Percentiles rank a stretch among this genome's conserved stretches.
Conservation (phyloP, 2,797 vertebrate genomes). For the Sciurus vulgaris region DNA sequence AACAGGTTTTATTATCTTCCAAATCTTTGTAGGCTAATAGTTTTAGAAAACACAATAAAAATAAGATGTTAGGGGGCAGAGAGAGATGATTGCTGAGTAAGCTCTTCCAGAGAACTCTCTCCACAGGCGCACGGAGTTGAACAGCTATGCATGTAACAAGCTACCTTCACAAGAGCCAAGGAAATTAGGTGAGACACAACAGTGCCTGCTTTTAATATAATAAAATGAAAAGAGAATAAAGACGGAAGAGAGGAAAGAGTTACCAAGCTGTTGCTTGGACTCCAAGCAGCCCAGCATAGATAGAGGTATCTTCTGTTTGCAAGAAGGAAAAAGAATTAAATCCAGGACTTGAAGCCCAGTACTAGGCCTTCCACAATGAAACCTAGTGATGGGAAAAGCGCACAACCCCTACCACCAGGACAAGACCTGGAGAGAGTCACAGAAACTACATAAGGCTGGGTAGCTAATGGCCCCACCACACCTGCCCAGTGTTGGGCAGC, state of each 20-base stretch:
- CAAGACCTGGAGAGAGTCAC: not conserved
- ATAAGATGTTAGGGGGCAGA: not conserved
- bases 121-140: not conserved
- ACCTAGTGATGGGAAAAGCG: not conserved
- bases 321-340: not conserved
- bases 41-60: not conserved
- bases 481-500: not conserved
- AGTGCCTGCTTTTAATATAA: not conserved
- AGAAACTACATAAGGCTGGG: not conserved
- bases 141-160: not conserved
- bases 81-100: not conserved
- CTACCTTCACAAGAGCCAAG: not conserved
- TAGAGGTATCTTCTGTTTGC: no score
- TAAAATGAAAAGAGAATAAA: not conserved
- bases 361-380: no score
- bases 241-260: not conserved
- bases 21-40: not conserved
- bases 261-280: no score
- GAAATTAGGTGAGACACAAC: not conserved
- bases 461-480: not conserved
- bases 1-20: not conserved
- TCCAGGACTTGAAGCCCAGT: not conserved
- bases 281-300: not conserved
- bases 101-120: no score
- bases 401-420: rapidly evolving